Evolutionary conservation across 2,113 vertebrate genomes (phyloP).

Genomic region (Dromaius novaehollandiae): DNA sequence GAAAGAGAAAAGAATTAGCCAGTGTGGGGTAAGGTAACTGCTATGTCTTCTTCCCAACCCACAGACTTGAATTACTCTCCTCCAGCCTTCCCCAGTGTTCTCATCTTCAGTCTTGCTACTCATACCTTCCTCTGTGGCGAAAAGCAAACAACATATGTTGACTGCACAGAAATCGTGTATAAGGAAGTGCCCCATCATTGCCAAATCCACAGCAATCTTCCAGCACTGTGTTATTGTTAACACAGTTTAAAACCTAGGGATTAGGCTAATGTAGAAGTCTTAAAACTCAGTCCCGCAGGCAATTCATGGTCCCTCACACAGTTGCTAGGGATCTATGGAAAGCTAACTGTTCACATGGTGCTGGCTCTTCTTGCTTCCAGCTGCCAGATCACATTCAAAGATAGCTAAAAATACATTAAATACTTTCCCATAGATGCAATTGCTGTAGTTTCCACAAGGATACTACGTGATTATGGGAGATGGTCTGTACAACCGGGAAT

Average conservation of each 20-base stretch:
- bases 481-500: slow-evolving; percentile 31
- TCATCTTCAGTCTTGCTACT: neutral
- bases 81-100: neutral
- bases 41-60: neutral
- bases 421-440: slow-evolving; percentile 70
- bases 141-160: neutral
- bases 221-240: neutral
- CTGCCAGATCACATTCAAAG: slow-evolving; percentile 65
- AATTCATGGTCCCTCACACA: neutral
- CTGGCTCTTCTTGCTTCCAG: slow-evolving; percentile 47
- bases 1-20: slow-evolving; percentile 51
- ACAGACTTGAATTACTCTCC: neutral
- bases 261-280: neutral
- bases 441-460: slow-evolving; percentile 63
- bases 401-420: slow-evolving; percentile 71
- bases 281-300: neutral
- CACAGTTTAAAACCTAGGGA: neutral
- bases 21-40: neutral
- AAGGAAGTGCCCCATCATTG: neutral
- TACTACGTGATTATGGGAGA: slow-evolving; percentile 34
- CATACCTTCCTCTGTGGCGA: neutral
- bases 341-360: slow-evolving; percentile 28
- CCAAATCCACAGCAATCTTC: neutral
- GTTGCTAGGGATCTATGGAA: slow-evolving; percentile 26
- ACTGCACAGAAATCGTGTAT: neutral